Conservation (phyloP, 37 sponge, comb jelly and placozoan species). For the Mnemiopsis leidyi region DNA sequence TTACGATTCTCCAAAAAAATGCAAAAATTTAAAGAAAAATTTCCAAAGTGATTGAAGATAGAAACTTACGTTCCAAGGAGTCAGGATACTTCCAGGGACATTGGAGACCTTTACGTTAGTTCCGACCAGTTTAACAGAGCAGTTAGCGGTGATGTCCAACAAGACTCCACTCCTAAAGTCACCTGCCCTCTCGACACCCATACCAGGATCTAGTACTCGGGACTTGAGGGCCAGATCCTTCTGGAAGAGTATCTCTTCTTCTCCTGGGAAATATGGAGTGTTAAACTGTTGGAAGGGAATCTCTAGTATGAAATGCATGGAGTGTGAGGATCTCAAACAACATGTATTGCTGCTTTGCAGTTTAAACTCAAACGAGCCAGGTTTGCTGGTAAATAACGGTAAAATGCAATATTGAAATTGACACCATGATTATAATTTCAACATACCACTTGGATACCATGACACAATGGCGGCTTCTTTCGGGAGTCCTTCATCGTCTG, state of each 20-base stretch:
- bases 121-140: conserved; percentile 41
- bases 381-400: no score
- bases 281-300: no score
- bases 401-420: no score
- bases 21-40: no score
- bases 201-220: conserved; percentile 28
- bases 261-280: conserved; percentile 41
- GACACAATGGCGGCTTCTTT: conserved; percentile 52
- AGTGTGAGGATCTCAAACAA: no score
- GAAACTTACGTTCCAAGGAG: conserved; percentile 55
- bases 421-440: no score
- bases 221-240: conserved; percentile 29
- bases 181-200: conserved; percentile 33
- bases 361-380: no score
- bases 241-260: conserved; percentile 55
- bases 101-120: conserved; percentile 21
- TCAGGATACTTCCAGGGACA: conserved; percentile 48
- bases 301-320: no score
- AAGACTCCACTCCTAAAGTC: conserved; percentile 27
- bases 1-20: no score
- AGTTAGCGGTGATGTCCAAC: conserved; percentile 45
- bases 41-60: neutral
- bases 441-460: conserved; percentile 60
- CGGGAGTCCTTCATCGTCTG: conserved; percentile 31
- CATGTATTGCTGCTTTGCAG: no score